Evolutionary conservation across 2,113 vertebrate genomes (phyloP).

Genomic region (Gymnarchus niloticus): DNA sequence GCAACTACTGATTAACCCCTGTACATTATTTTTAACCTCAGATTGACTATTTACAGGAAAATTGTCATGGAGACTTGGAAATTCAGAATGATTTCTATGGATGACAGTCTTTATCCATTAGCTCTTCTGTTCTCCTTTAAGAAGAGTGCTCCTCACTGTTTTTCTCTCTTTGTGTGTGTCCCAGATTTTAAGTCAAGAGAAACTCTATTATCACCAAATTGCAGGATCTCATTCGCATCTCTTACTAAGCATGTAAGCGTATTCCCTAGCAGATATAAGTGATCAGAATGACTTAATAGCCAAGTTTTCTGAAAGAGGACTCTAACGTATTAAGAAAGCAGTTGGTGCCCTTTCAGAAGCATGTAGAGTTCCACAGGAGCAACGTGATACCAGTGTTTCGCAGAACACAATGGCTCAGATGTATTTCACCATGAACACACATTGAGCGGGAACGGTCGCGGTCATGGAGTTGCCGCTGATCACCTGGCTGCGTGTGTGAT

Average conservation of each 20-base stretch:
- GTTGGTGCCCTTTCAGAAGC: too few relatives aligned
- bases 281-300: not conserved
- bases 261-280: not conserved
- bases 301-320: not conserved
- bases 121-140: not conserved
- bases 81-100: not conserved
- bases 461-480: not conserved
- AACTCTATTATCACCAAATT: not conserved
- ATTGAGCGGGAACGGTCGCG: not conserved
- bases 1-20: conserved; percentile 35
- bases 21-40: conserved; percentile 21
- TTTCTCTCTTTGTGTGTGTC: not conserved
- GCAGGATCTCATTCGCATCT: not conserved
- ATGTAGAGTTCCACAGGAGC: not conserved
- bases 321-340: not conserved
- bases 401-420: not conserved
- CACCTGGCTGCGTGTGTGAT: conserved; percentile 27
- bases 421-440: not conserved
- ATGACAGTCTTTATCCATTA: conserved; percentile 8
- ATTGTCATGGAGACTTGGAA: conserved; percentile 27
- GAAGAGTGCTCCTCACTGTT: not conserved
- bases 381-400: not conserved
- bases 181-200: conserved; percentile 11
- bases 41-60: conserved; percentile 7
- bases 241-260: not conserved